Base-by-base conservation (phyloP, 2,797 vertebrate genomes). In the Lacerta bilineata region DNA sequence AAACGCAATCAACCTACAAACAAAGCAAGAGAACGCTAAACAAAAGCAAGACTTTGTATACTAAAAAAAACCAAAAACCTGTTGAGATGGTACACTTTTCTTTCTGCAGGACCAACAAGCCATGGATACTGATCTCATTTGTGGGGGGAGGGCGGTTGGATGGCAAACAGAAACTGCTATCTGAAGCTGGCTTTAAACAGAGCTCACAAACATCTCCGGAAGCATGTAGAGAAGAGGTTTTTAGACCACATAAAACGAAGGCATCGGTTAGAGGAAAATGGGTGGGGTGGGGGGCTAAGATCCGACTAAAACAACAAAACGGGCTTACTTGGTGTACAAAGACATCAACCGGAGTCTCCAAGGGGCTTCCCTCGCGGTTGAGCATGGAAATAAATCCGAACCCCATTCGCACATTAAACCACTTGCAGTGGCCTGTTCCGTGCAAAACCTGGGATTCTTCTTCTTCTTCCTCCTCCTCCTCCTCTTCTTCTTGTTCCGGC, bases 351-450 rank as follows among this genome's bases (percentile, higher is more conserved):
- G 99, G 98, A 90, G 98, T 97, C 89, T 99, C 98, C 94, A 99
- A 97, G 89, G 97, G 98, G 95, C 95, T 98, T 94, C 98, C 99
- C 90, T 98, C 98, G 94, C 98, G 98, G 97, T 95, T 98, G 95
- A 98, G 98, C 99, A 99, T 99, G 95, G 99, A 98, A 97, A 99
- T 99, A 97, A 99, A 99, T 95, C 99, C 99, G 95, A 99, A 99
- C 90, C 99, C 99, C 99, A 99, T 99, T 86, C 99, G 98, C 95
- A 99, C 98, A 96, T 99, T 99, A 97, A 99, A 99, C 99, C 99
- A 99, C 93, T 99, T 99, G 97, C 99, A 99, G 97, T 98, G 98
- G 96, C 99, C 99, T 89, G 98, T 97, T 95, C 99, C 99, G 89
- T 97, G 97, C 97, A 98, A 97, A 97, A 98, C 91, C 96, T 98